Evolutionary conservation across 2,888 invertebrate genomes (phyloP).

Genomic region (Abrostola triplasia): DNA sequence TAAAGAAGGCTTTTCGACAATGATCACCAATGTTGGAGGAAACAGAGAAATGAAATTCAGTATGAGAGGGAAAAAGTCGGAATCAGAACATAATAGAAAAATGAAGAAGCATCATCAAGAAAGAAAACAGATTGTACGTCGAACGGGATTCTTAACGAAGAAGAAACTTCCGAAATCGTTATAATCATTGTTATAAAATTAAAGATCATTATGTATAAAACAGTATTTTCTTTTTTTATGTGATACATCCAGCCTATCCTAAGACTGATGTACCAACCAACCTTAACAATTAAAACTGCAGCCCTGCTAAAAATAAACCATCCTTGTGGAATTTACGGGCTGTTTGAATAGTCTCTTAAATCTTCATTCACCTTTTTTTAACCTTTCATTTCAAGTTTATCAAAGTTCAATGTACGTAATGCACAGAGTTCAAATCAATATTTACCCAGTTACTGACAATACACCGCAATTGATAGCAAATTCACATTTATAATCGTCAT

Average conservation of each 20-base stretch:
- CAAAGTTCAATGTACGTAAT: slow-evolving; percentile 47
- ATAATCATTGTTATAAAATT: slow-evolving; percentile 42
- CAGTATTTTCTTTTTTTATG: slow-evolving; percentile 6
- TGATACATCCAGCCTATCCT: no score
- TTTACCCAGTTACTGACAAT: not conserved
- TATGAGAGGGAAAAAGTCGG: slow-evolving; percentile 87
- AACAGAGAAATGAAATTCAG: slow-evolving; percentile 94
- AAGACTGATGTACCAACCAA: no score
- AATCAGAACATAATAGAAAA: slow-evolving; percentile 87
- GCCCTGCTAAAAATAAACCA: no score
- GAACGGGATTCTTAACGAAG: slow-evolving; percentile 79
- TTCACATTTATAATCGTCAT: no score
- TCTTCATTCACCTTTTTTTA: slow-evolving; percentile 30
- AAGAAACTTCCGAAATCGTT: slow-evolving; percentile 71
- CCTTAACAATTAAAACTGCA: no score
- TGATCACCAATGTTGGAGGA: slow-evolving; percentile 89
- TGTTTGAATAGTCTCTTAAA: not conserved
- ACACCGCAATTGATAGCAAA: no score
- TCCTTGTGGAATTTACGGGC: no score
- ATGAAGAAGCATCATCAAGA: slow-evolving; percentile 91
- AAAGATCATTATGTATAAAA: slow-evolving; percentile 13
- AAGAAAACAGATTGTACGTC: slow-evolving; percentile 89
- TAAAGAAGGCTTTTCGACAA: slow-evolving; percentile 86
- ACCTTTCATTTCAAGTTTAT: slow-evolving; percentile 41
- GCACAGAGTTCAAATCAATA: not conserved